Percentiles rank a stretch among this genome's conserved stretches.
phyloP scores from a whole-genome alignment of 2,888 invertebrate genomes.

The Pteria penguin region DNA sequence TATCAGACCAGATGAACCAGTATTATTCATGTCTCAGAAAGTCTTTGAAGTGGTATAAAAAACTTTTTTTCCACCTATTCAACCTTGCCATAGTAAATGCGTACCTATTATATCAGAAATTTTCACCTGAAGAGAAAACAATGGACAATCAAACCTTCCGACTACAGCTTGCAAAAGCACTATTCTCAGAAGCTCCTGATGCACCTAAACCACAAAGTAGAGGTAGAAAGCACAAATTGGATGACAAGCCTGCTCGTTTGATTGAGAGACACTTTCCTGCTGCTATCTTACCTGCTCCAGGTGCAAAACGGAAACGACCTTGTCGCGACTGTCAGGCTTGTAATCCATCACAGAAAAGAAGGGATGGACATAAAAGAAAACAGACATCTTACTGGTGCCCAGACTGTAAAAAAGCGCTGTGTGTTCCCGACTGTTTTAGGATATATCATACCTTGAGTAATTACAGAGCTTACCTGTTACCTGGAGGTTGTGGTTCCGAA shows the following conservation, averaged over 20 bases:
- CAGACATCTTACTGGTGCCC: slow-evolving; percentile 27
- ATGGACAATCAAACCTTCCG: slow-evolving; percentile 12
- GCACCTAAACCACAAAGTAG: not conserved
- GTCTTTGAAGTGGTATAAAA: slow-evolving; percentile 52
- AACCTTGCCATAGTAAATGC: slow-evolving; percentile 36
- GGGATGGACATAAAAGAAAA: slow-evolving; percentile 20
- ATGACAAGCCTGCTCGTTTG: slow-evolving; percentile 20
- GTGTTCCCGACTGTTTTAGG: slow-evolving; percentile 10
- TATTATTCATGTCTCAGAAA: slow-evolving; percentile 44
- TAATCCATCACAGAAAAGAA: not conserved
- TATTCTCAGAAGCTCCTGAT: slow-evolving; percentile 4
- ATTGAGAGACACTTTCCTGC: slow-evolving; percentile 18
- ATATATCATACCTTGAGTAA: slow-evolving; percentile 10
- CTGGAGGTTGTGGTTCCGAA: not conserved
- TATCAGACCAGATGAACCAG: slow-evolving; percentile 45
- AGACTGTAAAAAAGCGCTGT: slow-evolving; percentile 10
- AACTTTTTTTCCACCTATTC: slow-evolving; percentile 46
- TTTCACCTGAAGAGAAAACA: slow-evolving; percentile 11
- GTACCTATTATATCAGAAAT: slow-evolving; percentile 43
- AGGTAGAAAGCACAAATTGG: not conserved
- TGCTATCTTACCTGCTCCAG: not conserved
- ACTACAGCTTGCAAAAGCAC: not conserved
- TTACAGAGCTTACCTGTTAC: slow-evolving; percentile 12
- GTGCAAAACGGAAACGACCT: slow-evolving; percentile 21
- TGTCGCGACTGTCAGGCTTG: slow-evolving; percentile 18